Evolutionary conservation across 2,797 vertebrate species (phyloP).

Genomic region (Coreius guichenoti): DNA sequence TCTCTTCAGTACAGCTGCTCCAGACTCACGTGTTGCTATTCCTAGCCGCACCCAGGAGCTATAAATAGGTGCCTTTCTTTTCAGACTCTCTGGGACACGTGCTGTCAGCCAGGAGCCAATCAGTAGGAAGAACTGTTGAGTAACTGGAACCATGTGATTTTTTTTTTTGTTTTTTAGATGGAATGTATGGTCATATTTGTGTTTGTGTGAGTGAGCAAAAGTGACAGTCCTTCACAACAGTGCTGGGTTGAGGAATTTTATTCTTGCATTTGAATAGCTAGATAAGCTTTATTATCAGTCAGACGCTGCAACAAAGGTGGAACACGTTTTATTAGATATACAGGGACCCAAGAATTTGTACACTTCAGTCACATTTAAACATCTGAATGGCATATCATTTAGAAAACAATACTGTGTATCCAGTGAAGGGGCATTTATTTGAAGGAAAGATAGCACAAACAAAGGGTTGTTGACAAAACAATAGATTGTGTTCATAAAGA

Average conservation of each 20-base stretch:
- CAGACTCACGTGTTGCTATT: constrained; percentile 64
- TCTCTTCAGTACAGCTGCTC: constrained; percentile 45
- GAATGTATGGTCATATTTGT: constrained; percentile 32
- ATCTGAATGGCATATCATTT: background rate
- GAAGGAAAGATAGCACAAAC: background rate
- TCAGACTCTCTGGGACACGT: constrained; percentile 51
- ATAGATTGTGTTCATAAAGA: background rate
- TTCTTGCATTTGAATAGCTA: background rate
- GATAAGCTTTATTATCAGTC: background rate
- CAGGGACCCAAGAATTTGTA: background rate
- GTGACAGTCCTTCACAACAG: constrained; percentile 10
- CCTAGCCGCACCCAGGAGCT: constrained; percentile 53
- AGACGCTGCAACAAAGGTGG: background rate
- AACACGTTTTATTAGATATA: background rate
- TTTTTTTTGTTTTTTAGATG: constrained; percentile 35
- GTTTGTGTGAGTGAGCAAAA: constrained; percentile 7
- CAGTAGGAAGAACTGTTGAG: constrained; percentile 42
- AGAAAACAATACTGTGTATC: background rate
- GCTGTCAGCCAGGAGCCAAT: constrained; percentile 40
- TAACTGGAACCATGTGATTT: constrained; percentile 52
- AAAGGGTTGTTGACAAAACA: background rate
- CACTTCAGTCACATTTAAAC: background rate
- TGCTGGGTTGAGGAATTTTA: background rate
- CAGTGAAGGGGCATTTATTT: background rate
- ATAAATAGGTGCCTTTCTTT: constrained; percentile 64